Evolutionary conservation across 2,888 invertebrate species (phyloP).

Genomic region (Bombyx huttoni): DNA sequence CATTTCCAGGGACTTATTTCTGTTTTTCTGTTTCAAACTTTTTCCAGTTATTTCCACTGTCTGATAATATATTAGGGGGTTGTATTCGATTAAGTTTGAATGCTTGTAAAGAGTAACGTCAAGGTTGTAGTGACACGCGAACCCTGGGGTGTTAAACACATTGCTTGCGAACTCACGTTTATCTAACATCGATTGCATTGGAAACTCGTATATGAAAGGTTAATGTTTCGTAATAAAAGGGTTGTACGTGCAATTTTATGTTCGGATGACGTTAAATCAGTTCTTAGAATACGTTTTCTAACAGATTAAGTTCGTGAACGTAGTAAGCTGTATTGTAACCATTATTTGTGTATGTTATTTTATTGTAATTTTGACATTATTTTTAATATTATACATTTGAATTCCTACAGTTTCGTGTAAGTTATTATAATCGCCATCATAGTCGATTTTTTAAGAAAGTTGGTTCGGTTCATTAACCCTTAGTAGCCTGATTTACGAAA

Average conservation of each 20-base stretch:
- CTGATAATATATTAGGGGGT: slow-evolving; percentile 28
- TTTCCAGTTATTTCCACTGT: slow-evolving; percentile 21
- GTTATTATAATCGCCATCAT: too few species aligned
- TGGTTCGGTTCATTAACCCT: too few species aligned
- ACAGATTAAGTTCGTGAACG: too few species aligned
- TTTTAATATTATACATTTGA: too few species aligned
- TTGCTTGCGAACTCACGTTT: slow-evolving; percentile 23
- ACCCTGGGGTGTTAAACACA: slow-evolving; percentile 5
- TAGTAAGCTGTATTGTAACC: too few species aligned
- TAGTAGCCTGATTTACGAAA: too few species aligned
- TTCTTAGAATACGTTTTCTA: too few species aligned
- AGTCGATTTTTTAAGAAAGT: too few species aligned
- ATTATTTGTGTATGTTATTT: too few species aligned
- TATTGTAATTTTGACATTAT: too few species aligned
- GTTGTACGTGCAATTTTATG: background rate
- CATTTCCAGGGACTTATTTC: slow-evolving; percentile 10
- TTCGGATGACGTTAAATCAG: background rate
- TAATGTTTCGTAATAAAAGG: background rate
- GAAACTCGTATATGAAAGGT: background rate
- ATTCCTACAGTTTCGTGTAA: too few species aligned
- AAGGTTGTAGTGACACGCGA: slow-evolving; percentile 52
- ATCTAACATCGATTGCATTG: slow-evolving; percentile 34
- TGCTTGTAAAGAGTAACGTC: slow-evolving; percentile 41
- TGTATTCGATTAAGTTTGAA: slow-evolving; percentile 53
- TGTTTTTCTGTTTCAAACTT: slow-evolving; percentile 18